These are phyloP conservation scores for Macrochelys suwanniensis DNA, from an alignment of 2,797 vertebrate genomes.

Conservation along the genomic window DNA sequence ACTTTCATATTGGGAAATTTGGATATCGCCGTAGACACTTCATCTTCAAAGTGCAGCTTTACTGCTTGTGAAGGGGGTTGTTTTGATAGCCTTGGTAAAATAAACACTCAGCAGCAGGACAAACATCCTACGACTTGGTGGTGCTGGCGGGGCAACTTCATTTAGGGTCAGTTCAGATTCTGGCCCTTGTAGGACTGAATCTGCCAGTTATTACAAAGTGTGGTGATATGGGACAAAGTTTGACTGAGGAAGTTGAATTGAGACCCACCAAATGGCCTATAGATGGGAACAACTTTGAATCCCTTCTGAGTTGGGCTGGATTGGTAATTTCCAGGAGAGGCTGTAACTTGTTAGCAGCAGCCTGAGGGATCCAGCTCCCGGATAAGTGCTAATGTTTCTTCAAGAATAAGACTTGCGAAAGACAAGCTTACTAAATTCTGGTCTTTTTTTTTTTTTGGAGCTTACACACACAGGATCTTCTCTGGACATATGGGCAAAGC, in stretches of 20 bases:
- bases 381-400: neutral
- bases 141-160: neutral
- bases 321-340: neutral
- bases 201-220: neutral
- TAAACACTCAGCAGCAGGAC: neutral
- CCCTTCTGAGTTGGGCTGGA: neutral
- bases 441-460: neutral
- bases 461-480: neutral
- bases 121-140: neutral
- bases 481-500: neutral
- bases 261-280: neutral
- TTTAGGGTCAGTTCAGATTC: neutral
- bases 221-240: neutral
- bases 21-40: neutral
- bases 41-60: neutral
- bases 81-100: neutral
- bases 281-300: neutral
- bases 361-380: neutral
- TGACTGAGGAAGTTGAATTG: neutral
- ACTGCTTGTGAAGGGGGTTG: neutral
- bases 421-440: neutral
- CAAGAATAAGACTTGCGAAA: neutral
- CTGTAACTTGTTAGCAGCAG: neutral
- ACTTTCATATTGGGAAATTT: neutral
- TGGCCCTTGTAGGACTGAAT: neutral